These are phyloP conservation scores for Seira musarum DNA, from an alignment of 2,888 invertebrate genomes.

Conservation along the genomic window DNA sequence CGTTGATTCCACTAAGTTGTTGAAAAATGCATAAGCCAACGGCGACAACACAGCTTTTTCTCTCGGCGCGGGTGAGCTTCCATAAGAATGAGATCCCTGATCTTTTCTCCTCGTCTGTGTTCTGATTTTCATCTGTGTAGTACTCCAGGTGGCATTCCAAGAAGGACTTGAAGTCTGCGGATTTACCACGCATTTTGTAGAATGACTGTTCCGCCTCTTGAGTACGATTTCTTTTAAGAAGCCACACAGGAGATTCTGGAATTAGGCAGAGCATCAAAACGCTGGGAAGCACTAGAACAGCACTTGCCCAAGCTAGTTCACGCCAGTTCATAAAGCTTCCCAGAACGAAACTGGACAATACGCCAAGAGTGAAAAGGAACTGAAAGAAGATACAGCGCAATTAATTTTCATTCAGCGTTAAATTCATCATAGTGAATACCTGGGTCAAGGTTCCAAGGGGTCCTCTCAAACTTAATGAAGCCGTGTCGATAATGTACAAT, in stretches of 20 bases:
- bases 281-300: constrained; percentile 53
- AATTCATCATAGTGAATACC: constrained; percentile 26
- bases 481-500: constrained; percentile 65
- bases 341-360: constrained; percentile 62
- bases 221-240: constrained; percentile 48
- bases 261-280: constrained; percentile 57
- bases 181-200: constrained; percentile 55
- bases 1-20: constrained; percentile 65
- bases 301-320: constrained; percentile 57
- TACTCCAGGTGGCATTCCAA: constrained; percentile 33
- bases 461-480: constrained; percentile 59
- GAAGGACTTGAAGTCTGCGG: constrained; percentile 51
- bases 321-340: constrained; percentile 64
- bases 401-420: too few species aligned
- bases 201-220: constrained; percentile 60
- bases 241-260: constrained; percentile 67
- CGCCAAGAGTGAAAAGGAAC: constrained; percentile 65
- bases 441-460: constrained; percentile 66
- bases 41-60: constrained; percentile 60
- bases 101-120: constrained; percentile 31
- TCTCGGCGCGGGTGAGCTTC: constrained; percentile 46
- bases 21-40: constrained; percentile 64
- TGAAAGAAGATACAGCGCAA: constrained; percentile 29
- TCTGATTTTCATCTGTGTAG: constrained; percentile 58
- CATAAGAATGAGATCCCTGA: constrained; percentile 44